A percentile compares a stretch with the other conserved stretches of the same genome.
Conservation (phyloP, 2,888 invertebrate species). For the Plagodis pulveraria region DNA sequence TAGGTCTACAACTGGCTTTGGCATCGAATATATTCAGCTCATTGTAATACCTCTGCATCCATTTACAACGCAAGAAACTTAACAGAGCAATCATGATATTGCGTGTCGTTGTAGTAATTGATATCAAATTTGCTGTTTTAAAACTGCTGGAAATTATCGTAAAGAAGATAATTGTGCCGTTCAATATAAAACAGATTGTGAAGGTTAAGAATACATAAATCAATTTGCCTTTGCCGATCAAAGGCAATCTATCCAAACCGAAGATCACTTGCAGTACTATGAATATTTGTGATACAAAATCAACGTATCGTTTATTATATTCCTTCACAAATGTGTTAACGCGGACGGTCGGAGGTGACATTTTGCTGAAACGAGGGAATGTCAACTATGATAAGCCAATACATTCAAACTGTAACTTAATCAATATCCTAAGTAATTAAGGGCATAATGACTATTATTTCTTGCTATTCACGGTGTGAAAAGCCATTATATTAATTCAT, state of each 20-base stretch:
- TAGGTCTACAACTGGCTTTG: slow-evolving; percentile 54
- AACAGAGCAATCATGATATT: slow-evolving; percentile 43
- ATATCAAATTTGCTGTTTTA: neutral
- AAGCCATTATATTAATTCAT: slow-evolving; percentile 47
- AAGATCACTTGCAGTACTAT: slow-evolving; percentile 45
- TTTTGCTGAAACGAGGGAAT: slow-evolving; percentile 23
- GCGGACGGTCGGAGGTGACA: slow-evolving; percentile 50
- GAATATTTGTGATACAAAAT: slow-evolving; percentile 53
- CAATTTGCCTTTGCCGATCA: slow-evolving; percentile 40
- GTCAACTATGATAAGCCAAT: slow-evolving; percentile 12
- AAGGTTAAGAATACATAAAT: slow-evolving; percentile 37
- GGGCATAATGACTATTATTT: slow-evolving; percentile 19
- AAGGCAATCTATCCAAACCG: slow-evolving; percentile 51
- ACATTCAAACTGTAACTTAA: slow-evolving; percentile 6
- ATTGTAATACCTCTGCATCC: slow-evolving; percentile 49
- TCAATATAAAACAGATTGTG: slow-evolving; percentile 35
- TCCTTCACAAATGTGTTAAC: slow-evolving; percentile 55
- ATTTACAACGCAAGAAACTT: slow-evolving; percentile 46
- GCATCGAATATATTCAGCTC: slow-evolving; percentile 56
- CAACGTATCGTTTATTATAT: slow-evolving; percentile 44
- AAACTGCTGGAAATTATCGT: neutral
- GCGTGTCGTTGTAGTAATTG: slow-evolving; percentile 27
- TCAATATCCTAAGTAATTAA: slow-evolving; percentile 27
- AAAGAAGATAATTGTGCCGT: slow-evolving; percentile 18
- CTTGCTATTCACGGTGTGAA: slow-evolving; percentile 13